phyloP scores from a whole-genome alignment of 2,888 invertebrate genomes.

The Theretra japonica region DNA sequence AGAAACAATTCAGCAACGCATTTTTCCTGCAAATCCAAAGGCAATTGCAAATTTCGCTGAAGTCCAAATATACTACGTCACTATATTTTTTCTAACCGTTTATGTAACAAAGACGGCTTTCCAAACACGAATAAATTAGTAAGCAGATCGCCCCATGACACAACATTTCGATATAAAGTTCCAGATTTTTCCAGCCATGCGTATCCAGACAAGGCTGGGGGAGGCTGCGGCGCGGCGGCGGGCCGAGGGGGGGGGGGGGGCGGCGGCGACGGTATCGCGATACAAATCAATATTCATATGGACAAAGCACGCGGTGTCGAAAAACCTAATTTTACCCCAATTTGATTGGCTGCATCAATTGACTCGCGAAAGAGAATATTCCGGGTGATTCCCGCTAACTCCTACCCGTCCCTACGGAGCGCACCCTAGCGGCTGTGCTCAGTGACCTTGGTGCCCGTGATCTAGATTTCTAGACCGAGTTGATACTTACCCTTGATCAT shows the following conservation, averaged over 20 bases:
- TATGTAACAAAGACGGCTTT: neutral
- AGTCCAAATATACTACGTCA: too few species aligned
- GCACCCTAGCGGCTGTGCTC: neutral
- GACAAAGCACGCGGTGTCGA: neutral
- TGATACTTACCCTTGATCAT: slow-evolving; percentile 11
- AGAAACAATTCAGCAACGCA: too few species aligned
- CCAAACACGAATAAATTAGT: neutral
- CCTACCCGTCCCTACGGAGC: neutral
- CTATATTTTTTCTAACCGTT: too few species aligned
- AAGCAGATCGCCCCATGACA: neutral
- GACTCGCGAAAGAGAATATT: neutral
- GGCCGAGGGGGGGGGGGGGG: neutral
- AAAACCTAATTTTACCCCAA: neutral
- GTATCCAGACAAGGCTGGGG: neutral
- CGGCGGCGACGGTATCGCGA: too few species aligned
- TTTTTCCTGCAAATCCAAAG: too few species aligned
- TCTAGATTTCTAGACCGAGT: neutral
- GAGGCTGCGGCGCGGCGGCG: neutral
- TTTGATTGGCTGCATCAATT: neutral
- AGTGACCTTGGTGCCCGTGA: neutral
- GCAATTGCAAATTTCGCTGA: too few species aligned
- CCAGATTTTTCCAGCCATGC: neutral
- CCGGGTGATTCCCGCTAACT: neutral
- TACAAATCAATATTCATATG: slow-evolving; percentile 19
- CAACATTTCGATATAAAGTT: neutral